Conservation (phyloP, 2,888 invertebrate species). For the Megaustenia siamemsis region DNA sequence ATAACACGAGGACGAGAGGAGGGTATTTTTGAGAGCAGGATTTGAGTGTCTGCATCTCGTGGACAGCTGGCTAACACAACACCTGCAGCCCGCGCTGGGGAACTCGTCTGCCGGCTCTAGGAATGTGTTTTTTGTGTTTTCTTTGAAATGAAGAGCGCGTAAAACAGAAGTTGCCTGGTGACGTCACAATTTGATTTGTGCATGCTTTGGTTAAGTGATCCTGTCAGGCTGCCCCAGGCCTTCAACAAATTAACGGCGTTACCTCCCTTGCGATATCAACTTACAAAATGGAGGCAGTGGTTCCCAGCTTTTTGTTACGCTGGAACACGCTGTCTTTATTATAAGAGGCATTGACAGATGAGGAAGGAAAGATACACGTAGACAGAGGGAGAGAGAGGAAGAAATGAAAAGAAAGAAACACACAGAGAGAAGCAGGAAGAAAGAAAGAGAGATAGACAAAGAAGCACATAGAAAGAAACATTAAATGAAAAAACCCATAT, state of each 20-base stretch:
- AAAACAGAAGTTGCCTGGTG: background rate
- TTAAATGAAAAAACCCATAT: too few relatives aligned
- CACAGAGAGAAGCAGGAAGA: background rate
- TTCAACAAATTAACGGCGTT: conserved; percentile 1
- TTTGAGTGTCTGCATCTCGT: too few relatives aligned
- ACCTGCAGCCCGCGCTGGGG: too few relatives aligned
- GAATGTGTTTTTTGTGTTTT: too few relatives aligned
- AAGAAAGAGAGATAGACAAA: background rate
- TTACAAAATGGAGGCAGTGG: background rate
- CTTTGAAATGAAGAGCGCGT: too few relatives aligned
- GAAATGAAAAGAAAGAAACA: background rate
- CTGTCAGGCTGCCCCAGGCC: background rate
- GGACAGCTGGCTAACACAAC: too few relatives aligned
- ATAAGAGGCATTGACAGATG: too few relatives aligned
- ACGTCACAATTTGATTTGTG: background rate
- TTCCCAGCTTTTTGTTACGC: background rate
- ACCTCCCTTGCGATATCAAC: background rate
- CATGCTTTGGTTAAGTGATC: background rate
- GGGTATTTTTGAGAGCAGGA: too few relatives aligned
- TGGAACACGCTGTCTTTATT: too few relatives aligned
- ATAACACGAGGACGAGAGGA: too few relatives aligned
- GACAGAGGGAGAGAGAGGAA: background rate
- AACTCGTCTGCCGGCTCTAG: too few relatives aligned
- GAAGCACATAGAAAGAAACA: background rate
- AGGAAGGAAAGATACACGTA: background rate